These are phyloP conservation scores for Danio kyathit DNA, from an alignment of 2,797 vertebrate genomes.

Conservation along the genomic window DNA sequence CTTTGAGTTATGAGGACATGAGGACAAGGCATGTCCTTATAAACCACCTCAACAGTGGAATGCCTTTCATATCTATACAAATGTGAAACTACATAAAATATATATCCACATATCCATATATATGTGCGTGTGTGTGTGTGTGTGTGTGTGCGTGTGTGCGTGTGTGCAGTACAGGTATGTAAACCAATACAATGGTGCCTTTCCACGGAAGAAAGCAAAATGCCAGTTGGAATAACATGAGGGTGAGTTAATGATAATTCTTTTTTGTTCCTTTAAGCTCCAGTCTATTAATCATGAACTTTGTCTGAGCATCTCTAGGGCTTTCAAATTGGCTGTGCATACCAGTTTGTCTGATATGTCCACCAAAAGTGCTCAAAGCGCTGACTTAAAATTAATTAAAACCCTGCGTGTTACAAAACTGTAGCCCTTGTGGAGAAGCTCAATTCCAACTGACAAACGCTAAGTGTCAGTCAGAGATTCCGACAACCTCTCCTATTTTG, in stretches of 20 bases:
- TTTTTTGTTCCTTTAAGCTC: neutral
- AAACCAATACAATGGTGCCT: too few species aligned
- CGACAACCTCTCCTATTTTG: slow-evolving; percentile 3
- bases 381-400: slow-evolving; percentile 40
- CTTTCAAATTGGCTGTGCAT: slow-evolving; percentile 21
- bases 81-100: too few species aligned
- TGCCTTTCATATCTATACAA: too few species aligned
- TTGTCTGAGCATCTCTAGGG: neutral
- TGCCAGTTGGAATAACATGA: neutral
- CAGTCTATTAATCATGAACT: slow-evolving; percentile 1
- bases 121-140: too few species aligned
- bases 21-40: too few species aligned
- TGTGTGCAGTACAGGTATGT: too few species aligned
- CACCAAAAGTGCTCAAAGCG: slow-evolving; percentile 16
- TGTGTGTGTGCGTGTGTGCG: too few species aligned
- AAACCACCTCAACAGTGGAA: too few species aligned
- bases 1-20: too few species aligned
- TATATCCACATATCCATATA: too few species aligned
- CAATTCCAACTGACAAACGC: neutral
- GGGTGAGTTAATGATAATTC: neutral
- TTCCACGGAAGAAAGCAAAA: neutral
- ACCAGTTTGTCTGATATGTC: slow-evolving; percentile 17
- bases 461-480: slow-evolving; percentile 20
- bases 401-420: neutral
- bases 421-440: slow-evolving; percentile 8